phyloP scores from a whole-genome alignment of 2,113 vertebrate species.

The Eulacestoma nigropectus region DNA sequence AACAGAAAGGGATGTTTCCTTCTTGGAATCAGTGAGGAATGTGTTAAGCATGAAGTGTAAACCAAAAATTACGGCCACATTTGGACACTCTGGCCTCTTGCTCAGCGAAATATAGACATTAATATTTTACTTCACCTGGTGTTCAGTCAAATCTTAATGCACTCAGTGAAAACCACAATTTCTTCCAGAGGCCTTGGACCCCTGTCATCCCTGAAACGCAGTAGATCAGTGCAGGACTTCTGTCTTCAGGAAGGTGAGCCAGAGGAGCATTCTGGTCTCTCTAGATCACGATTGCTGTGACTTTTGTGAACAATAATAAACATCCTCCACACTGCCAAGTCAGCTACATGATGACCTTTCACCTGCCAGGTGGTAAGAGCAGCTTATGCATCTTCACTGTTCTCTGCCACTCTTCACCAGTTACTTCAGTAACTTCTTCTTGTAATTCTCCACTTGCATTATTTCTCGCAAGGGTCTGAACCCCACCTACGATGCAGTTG shows the following conservation, averaged over 20 bases:
- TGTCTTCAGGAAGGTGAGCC: neutral
- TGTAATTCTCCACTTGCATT: neutral
- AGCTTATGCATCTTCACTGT: neutral
- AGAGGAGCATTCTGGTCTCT: neutral
- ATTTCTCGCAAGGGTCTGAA: neutral
- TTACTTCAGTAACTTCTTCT: neutral
- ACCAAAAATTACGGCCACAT: neutral
- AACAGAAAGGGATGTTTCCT: neutral
- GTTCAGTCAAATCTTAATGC: neutral
- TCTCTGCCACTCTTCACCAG: neutral
- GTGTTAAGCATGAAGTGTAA: neutral
- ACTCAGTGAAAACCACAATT: neutral
- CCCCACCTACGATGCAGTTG: neutral
- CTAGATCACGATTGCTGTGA: neutral
- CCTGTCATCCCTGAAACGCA: neutral
- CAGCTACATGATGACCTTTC: neutral
- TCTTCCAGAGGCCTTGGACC: neutral
- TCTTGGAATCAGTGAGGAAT: neutral
- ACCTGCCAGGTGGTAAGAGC: neutral
- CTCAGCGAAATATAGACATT: neutral
- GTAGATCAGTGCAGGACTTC: neutral
- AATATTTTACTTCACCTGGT: neutral
- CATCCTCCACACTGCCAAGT: neutral
- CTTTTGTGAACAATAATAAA: neutral
- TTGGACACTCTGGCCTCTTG: neutral